phyloP scores from a whole-genome alignment of 2,113 vertebrate genomes.

The Catagonus wagneri region DNA sequence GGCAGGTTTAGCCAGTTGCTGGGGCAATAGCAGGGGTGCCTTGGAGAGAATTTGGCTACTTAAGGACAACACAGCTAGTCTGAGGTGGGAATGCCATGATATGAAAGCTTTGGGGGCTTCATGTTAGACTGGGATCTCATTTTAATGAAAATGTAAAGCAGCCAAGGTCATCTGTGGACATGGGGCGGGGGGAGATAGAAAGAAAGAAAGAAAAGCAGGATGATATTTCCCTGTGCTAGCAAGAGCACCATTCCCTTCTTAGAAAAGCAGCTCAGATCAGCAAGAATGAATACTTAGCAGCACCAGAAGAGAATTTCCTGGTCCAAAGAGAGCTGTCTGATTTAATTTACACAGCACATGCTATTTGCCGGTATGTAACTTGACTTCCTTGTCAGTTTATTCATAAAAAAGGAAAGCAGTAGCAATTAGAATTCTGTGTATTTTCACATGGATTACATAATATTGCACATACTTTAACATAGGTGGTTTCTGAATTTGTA shows the following conservation, averaged over 20 bases:
- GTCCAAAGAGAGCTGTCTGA: conserved; percentile 74
- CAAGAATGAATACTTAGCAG: conserved; percentile 40
- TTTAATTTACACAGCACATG: conserved; percentile 65
- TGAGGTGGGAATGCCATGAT: conserved; percentile 23
- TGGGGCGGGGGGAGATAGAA: not conserved
- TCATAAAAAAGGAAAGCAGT: conserved; percentile 8
- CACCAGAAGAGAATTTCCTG: conserved; percentile 61
- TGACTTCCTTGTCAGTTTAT: conserved; percentile 45
- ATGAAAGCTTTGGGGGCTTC: conserved; percentile 9
- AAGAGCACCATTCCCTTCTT: conserved; percentile 61
- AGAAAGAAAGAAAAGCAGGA: not conserved
- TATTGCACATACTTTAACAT: conserved; percentile 4
- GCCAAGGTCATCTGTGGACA: not conserved
- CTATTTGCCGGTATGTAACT: conserved; percentile 12
- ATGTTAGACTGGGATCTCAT: conserved; percentile 48
- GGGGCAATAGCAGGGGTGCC: not conserved
- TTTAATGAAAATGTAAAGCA: conserved; percentile 43
- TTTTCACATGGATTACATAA: conserved; percentile 17
- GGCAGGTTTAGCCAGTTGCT: conserved; percentile 13
- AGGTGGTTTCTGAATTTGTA: conserved; percentile 33
- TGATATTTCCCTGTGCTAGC: conserved; percentile 26
- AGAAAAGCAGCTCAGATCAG: conserved; percentile 67
- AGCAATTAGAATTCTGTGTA: not conserved
- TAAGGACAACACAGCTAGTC: not conserved
- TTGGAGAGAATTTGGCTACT: conserved; percentile 48